A percentile compares a stretch with the other conserved stretches of the same genome.
These are phyloP conservation scores for Spheniscus mendiculus DNA, from an alignment of 2,113 vertebrate species.

Conservation along the genomic window DNA sequence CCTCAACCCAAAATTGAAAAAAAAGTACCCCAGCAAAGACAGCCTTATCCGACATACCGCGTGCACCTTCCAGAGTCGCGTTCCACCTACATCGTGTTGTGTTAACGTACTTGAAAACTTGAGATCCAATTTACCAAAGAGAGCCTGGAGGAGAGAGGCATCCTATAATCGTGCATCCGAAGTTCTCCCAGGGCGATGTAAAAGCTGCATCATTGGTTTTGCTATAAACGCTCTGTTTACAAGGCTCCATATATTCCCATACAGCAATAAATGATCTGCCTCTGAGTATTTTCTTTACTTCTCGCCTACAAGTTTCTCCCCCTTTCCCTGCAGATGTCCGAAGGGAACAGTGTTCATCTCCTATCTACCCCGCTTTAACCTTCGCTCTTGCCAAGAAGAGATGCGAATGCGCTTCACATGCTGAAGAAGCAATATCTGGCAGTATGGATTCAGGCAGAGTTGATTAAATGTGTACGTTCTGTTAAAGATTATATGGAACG, in stretches of 20 bases:
- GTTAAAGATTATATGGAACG: slow-evolving; percentile 44
- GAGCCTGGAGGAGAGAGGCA: not conserved
- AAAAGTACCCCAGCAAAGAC: accelerated
- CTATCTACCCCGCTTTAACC: not conserved
- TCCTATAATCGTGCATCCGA: not conserved
- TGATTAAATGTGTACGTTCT: slow-evolving; percentile 39
- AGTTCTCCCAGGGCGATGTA: not conserved
- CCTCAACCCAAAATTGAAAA: not conserved
- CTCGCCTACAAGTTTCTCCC: not conserved
- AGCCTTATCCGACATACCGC: accelerated
- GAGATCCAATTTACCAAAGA: not conserved
- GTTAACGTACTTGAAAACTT: not conserved
- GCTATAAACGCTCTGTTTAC: slow-evolving; percentile 14
- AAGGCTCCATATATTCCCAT: slow-evolving; percentile 4
- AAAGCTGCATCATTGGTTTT: slow-evolving; percentile 1
- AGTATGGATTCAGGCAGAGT: slow-evolving; percentile 34
- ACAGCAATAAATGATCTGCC: slow-evolving; percentile 12
- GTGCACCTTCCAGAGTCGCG: not conserved
- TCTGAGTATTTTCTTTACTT: slow-evolving; percentile 21
- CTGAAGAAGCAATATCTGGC: slow-evolving; percentile 40
- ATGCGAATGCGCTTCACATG: accelerated
- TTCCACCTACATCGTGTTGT: not conserved
- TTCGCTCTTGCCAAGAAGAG: not conserved
- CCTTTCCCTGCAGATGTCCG: not conserved
- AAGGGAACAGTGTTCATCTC: not conserved